Base-by-base conservation (phyloP, 2,888 invertebrate species). In the Tipula lateralis region DNA sequence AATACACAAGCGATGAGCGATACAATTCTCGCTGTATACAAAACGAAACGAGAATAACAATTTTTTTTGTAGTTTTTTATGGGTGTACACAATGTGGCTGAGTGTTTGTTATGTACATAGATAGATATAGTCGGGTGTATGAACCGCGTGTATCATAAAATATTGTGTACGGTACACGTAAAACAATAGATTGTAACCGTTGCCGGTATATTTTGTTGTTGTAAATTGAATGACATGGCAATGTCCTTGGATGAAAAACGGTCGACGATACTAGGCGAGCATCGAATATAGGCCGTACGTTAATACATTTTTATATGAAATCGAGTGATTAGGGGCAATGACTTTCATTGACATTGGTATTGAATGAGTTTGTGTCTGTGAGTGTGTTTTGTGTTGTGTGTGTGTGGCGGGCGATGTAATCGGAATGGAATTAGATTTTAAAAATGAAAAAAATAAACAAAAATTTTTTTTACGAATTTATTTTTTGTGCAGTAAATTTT, bases 181-280 rank as follows among this genome's bases (percentile, higher is more conserved):
- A n/a, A n/a, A 0, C 44, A 44, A 44, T 24, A 24, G 24, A 66
- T 50, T 50, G 50, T 24, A 66, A 66, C 24, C 12, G 66, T 24
- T 36, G 44, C 84, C n/a, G 13, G 24, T 29, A n/a, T n/a, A n/a
- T 44, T 7, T 44, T 84, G 44, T 29, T 83, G 29, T 36, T 84
- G 29, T 29, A 84, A 29, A 30, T 44, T 66, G 83, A 80, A 84
- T 85, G 81, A 81, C 84, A 84, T 89, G 89, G 88, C 89, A 90
- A 89, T 89, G 89, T 90, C 89, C 90, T 90, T 89, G 90, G 88
- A 89, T 89, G 89, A 89, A 89, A 89, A 89, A 90, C 89, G 88
- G 89, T 89, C 89, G 88, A 87, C 85, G 85, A 84, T 87, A 87
- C 86, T 87, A 88, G 89, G 90, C 86, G 86, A 87, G 83, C 89